Evolutionary conservation across 2,888 invertebrate species (phyloP).

Genomic region (Dicyrtomina minuta): DNA sequence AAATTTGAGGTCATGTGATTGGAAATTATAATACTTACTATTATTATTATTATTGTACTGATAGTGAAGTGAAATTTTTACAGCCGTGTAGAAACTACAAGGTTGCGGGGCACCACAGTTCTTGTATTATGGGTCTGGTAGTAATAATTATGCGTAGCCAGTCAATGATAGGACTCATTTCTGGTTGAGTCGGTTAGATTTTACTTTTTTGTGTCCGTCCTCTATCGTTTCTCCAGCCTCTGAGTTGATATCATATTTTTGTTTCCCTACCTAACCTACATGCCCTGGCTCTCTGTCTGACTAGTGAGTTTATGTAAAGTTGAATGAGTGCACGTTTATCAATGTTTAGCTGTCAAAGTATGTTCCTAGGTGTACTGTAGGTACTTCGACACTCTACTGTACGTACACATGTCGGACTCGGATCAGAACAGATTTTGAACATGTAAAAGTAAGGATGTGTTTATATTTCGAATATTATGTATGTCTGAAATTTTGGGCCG

Average conservation of each 20-base stretch:
- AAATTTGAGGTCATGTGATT: too few species aligned
- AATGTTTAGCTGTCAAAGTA: neutral
- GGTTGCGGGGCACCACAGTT: conserved; percentile 14
- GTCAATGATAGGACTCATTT: conserved; percentile 36
- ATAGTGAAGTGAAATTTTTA: conserved; percentile 32
- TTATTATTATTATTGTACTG: too few species aligned
- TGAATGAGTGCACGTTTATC: neutral
- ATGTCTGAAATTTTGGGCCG: too few species aligned
- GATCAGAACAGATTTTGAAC: too few species aligned
- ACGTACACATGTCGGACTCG: too few species aligned
- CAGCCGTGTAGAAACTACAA: too few species aligned
- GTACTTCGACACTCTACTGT: too few species aligned
- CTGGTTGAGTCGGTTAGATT: conserved; percentile 41
- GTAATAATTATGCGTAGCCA: conserved; percentile 15
- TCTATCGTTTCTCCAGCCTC: conserved; percentile 40
- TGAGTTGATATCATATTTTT: conserved; percentile 28
- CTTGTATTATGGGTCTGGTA: neutral
- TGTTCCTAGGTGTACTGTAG: too few species aligned
- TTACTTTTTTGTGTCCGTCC: conserved; percentile 40
- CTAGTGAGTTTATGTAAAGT: neutral
- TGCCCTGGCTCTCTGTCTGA: too few species aligned
- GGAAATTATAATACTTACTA: too few species aligned
- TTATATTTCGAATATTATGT: too few species aligned
- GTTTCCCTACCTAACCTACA: neutral
- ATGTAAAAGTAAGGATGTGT: too few species aligned